Evolutionary conservation across 92 coral and sea anemone species (phyloP).

Genomic region (Epizoanthus stellaris): DNA sequence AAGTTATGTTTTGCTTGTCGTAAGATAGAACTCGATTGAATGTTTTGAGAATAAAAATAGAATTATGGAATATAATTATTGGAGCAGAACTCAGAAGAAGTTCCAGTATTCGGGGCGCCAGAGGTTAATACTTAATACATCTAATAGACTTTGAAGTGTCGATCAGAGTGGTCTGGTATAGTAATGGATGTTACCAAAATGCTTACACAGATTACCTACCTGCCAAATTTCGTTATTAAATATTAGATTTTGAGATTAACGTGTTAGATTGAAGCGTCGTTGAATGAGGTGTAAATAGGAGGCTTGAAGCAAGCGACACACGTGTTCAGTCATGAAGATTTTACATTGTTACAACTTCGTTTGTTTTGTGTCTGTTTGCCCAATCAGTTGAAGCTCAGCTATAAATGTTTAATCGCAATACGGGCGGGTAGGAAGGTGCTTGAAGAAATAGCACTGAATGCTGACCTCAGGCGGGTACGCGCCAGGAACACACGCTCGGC

Average conservation of each 20-base stretch:
- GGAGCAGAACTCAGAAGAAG: too few relatives aligned
- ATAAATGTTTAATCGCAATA: constrained; percentile 27
- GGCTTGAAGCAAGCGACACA: not conserved
- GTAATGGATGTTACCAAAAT: not conserved
- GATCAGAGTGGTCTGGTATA: too few relatives aligned
- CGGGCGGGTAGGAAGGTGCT: not conserved
- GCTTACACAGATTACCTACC: not conserved
- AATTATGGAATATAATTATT: too few relatives aligned
- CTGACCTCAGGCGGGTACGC: too few relatives aligned
- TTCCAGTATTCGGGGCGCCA: too few relatives aligned
- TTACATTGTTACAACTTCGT: not conserved
- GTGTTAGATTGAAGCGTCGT: not conserved
- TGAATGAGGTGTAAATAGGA: not conserved
- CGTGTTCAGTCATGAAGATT: not conserved
- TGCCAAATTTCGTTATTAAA: not conserved
- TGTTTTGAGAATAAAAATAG: too few relatives aligned
- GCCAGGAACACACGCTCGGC: not conserved
- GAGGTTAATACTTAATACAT: too few relatives aligned
- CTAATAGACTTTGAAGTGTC: too few relatives aligned
- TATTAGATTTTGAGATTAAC: not conserved
- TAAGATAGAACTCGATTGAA: too few relatives aligned
- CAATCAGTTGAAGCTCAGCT: constrained; percentile 27
- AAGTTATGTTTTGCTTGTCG: too few relatives aligned
- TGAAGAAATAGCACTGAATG: not conserved
- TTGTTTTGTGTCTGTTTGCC: constrained; percentile 4